phyloP scores from a whole-genome alignment of 2,797 vertebrate species.

The Hipposideros larvatus region DNA sequence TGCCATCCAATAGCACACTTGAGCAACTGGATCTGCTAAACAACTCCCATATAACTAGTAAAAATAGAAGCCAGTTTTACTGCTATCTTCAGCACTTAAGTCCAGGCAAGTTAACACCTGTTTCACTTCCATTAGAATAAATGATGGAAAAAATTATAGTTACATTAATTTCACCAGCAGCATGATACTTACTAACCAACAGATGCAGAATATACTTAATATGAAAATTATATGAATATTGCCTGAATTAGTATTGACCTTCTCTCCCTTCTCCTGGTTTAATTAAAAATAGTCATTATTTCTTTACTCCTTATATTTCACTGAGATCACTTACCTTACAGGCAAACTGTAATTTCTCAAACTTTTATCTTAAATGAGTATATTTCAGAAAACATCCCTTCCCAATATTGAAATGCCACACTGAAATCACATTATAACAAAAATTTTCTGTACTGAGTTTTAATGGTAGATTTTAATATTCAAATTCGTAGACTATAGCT shows the following conservation, averaged over 20 bases:
- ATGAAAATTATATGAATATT: not conserved
- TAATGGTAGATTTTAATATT: slow-evolving; percentile 54
- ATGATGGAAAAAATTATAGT: slow-evolving; percentile 81
- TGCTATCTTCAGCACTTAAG: slow-evolving; percentile 90
- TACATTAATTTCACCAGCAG: slow-evolving; percentile 83
- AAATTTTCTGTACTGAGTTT: slow-evolving; percentile 9
- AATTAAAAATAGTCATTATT: slow-evolving; percentile 41
- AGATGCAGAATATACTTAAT: slow-evolving; percentile 74
- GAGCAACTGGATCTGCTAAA: slow-evolving; percentile 92
- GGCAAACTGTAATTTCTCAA: slow-evolving; percentile 40
- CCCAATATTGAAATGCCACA: slow-evolving; percentile 20
- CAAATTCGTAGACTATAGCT: slow-evolving; percentile 32
- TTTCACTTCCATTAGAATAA: slow-evolving; percentile 86
- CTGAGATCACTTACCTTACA: not conserved
- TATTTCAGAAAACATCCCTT: slow-evolving; percentile 47
- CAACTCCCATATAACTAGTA: slow-evolving; percentile 90
- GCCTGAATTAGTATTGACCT: slow-evolving; percentile 59
- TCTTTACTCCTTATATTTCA: slow-evolving; percentile 37
- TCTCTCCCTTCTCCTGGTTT: not conserved
- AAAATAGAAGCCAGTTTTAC: slow-evolving; percentile 94
- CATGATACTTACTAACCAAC: slow-evolving; percentile 71
- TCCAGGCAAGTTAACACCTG: slow-evolving; percentile 92
- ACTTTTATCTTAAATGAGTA: slow-evolving; percentile 45
- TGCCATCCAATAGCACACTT: slow-evolving; percentile 90
- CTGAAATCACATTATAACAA: slow-evolving; percentile 20